Conservation (phyloP, 1,140 invertebrate genomes). For the Drosophila obscura region DNA sequence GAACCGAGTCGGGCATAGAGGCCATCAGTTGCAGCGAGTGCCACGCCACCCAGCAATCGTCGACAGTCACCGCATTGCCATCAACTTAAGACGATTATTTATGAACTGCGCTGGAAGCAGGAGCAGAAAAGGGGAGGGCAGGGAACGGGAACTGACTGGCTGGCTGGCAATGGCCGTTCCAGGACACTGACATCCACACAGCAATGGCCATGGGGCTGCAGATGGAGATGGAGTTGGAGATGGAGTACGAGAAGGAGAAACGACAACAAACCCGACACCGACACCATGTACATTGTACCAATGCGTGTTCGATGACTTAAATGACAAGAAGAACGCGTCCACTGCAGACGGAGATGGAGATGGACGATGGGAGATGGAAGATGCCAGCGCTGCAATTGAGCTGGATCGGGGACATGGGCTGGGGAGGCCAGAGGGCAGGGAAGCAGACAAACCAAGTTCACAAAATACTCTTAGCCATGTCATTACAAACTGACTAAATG, state of each 20-base stretch:
- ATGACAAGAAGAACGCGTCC: slow-evolving; percentile 71
- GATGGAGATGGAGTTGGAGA: neutral
- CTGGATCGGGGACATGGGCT: slow-evolving; percentile 5
- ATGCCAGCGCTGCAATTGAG: slow-evolving; percentile 42
- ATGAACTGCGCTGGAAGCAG: slow-evolving; percentile 67
- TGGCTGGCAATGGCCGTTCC: slow-evolving; percentile 61
- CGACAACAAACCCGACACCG: slow-evolving; percentile 52
- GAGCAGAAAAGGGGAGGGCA: neutral
- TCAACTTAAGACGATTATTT: slow-evolving; percentile 83
- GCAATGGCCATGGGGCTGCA: neutral
- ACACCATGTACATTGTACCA: slow-evolving; percentile 77
- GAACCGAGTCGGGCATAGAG: slow-evolving; percentile 22
- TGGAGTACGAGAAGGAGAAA: slow-evolving; percentile 5
- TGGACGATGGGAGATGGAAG: slow-evolving; percentile 23
- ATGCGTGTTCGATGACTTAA: slow-evolving; percentile 83
- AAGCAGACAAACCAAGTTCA: slow-evolving; percentile 44
- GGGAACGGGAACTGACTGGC: neutral
- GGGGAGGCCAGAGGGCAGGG: neutral
- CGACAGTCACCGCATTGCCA: slow-evolving; percentile 66
- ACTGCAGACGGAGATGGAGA: slow-evolving; percentile 22
- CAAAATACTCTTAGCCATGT: slow-evolving; percentile 79
- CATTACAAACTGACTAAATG: slow-evolving; percentile 78
- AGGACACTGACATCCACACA: slow-evolving; percentile 71
- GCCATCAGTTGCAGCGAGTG: slow-evolving; percentile 43
- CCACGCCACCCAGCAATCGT: slow-evolving; percentile 57